Percentiles rank a stretch among this genome's conserved stretches.
phyloP scores from a whole-genome alignment of 53 echinoderm and acorn worm genomes.

The Arbacia lixula region DNA sequence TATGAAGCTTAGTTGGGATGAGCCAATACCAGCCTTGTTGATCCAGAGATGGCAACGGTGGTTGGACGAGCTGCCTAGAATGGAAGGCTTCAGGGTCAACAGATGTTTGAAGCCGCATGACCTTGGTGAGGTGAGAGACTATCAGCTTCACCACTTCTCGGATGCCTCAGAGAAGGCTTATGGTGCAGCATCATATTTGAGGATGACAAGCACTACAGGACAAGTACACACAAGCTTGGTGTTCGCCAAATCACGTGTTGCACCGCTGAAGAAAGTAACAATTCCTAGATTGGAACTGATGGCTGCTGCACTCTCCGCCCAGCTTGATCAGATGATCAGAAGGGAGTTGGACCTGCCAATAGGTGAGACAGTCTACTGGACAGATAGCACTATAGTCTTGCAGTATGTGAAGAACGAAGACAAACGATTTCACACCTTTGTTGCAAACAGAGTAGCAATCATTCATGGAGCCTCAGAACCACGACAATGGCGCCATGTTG shows the following conservation, averaged over 20 bases:
- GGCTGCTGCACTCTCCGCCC: conserved; percentile 56
- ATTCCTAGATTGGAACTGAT: conserved; percentile 56
- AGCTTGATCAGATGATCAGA: conserved; percentile 35
- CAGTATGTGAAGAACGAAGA: conserved; percentile 41
- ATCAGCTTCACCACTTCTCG: conserved; percentile 66
- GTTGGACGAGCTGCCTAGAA: conserved; percentile 12
- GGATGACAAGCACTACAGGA: not conserved
- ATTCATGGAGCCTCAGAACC: conserved; percentile 37
- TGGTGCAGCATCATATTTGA: conserved; percentile 34
- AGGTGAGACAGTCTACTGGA: conserved; percentile 50
- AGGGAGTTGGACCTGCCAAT: conserved; percentile 46
- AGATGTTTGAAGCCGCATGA: conserved; percentile 40
- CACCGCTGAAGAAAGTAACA: conserved; percentile 45
- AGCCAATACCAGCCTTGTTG: conserved; percentile 48
- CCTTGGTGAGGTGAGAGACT: conserved; percentile 20
- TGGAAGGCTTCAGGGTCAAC: conserved; percentile 13
- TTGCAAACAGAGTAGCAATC: conserved; percentile 43
- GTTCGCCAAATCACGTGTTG: conserved; percentile 37
- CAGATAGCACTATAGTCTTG: conserved; percentile 59
- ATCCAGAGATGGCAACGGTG: conserved; percentile 61
- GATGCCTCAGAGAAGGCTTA: conserved; percentile 69
- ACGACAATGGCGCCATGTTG: conserved; percentile 50
- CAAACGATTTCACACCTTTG: conserved; percentile 46
- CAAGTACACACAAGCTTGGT: conserved; percentile 11
- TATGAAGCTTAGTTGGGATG: conserved; percentile 69